Percentiles rank a stretch among this genome's conserved stretches.
Conservation (phyloP, 2,113 vertebrate species). For the Psophia crepitans region DNA sequence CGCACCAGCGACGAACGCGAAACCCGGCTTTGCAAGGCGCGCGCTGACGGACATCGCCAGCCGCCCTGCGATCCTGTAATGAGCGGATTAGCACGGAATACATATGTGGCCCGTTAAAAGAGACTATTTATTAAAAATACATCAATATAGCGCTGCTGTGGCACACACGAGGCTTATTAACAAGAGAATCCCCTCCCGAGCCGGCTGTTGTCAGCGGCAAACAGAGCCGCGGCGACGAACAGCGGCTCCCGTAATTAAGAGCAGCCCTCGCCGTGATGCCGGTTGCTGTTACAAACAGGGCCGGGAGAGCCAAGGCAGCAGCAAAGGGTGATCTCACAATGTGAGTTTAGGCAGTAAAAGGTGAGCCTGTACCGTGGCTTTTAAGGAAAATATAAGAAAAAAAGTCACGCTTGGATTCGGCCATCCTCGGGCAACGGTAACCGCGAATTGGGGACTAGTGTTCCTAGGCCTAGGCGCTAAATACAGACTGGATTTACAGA, state of each 20-base stretch:
- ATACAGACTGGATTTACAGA: no score
- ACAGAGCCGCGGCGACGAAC: not conserved
- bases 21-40: not conserved
- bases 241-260: not conserved
- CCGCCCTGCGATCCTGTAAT: not conserved
- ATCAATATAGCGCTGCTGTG: constrained; percentile 10
- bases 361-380: not conserved
- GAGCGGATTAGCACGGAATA: constrained; percentile 27
- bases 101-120: not conserved
- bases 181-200: not conserved
- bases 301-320: not conserved
- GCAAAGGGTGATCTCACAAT: not conserved
- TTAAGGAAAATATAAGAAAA: not conserved
- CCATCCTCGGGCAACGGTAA: not conserved
- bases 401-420: rapidly evolving
- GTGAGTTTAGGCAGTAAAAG: not conserved
- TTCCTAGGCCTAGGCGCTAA: no score
- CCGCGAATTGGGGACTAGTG: not conserved
- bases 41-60: not conserved
- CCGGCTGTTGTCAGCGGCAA: not conserved
- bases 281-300: not conserved
- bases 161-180: not conserved
- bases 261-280: not conserved
- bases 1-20: not conserved
- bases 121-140: constrained; percentile 46